Evolutionary conservation across 2,888 invertebrate species (phyloP).

Genomic region (Lottia gigantea): DNA sequence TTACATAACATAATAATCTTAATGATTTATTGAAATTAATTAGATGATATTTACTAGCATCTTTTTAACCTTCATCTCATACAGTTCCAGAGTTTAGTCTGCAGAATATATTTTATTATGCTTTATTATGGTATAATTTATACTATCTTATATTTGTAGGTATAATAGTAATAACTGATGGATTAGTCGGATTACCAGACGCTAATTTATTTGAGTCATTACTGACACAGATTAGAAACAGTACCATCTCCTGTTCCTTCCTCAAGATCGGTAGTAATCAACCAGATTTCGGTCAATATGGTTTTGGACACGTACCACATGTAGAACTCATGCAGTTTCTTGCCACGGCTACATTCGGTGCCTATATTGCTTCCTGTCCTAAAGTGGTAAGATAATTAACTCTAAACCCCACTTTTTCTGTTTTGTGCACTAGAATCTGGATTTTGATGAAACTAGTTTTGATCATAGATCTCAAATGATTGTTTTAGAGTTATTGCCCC

Average conservation of each 20-base stretch:
- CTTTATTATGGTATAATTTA: no score
- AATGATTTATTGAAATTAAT: no score
- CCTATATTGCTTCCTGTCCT: constrained; percentile 75
- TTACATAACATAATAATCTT: no score
- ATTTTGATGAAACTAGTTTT: no score
- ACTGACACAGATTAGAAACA: constrained; percentile 79
- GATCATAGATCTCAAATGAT: no score
- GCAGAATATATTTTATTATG: no score
- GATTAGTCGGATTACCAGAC: constrained; percentile 78
- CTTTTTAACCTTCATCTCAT: no score
- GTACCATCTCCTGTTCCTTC: constrained; percentile 81
- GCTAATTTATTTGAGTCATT: constrained; percentile 79
- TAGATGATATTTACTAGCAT: no score
- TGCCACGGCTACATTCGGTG: constrained; percentile 80
- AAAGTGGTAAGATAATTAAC: constrained; percentile 61
- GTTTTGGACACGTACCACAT: constrained; percentile 79
- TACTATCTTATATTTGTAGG: constrained; percentile 72
- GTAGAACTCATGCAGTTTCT: constrained; percentile 81
- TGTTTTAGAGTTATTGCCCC: no score
- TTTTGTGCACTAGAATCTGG: no score
- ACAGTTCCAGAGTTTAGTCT: no score
- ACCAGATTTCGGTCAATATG: constrained; percentile 73
- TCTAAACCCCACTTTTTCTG: no score
- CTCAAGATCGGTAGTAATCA: constrained; percentile 75
- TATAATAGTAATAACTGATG: constrained; percentile 79